Evolutionary conservation across 1,140 invertebrate genomes (phyloP).

Genomic region (Drosophila parabipectinata): DNA sequence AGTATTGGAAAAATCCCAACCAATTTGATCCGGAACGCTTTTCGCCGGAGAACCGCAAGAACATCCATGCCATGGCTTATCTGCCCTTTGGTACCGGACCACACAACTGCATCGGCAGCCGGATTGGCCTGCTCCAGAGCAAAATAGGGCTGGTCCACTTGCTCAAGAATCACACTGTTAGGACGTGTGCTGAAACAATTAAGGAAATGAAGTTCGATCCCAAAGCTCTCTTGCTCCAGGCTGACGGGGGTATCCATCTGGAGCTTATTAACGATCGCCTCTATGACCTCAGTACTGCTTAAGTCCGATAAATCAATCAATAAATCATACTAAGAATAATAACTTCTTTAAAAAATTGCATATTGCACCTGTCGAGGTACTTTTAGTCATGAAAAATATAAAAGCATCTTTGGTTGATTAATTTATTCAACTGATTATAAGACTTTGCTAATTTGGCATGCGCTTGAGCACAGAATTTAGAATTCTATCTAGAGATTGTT

Average conservation of each 20-base stretch:
- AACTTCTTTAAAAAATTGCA: too few species aligned
- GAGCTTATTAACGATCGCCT: slow-evolving; percentile 70
- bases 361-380: too few species aligned
- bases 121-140: slow-evolving; percentile 72
- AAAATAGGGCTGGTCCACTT: slow-evolving; percentile 76
- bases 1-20: slow-evolving; percentile 88
- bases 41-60: slow-evolving; percentile 84
- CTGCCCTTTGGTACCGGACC: slow-evolving; percentile 92
- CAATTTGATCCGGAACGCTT: slow-evolving; percentile 88
- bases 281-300: slow-evolving; percentile 26
- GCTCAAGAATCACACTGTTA: slow-evolving; percentile 67
- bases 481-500: slow-evolving; percentile 31
- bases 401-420: slow-evolving; percentile 3
- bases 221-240: slow-evolving; percentile 60
- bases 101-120: slow-evolving; percentile 89
- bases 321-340: too few species aligned
- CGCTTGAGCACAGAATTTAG: slow-evolving; percentile 45
- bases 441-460: slow-evolving; percentile 50
- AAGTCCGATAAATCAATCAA: too few species aligned
- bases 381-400: background rate
- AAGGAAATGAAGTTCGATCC: slow-evolving; percentile 64
- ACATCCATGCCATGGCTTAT: slow-evolving; percentile 85
- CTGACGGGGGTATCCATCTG: slow-evolving; percentile 43
- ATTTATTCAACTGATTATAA: slow-evolving; percentile 44
- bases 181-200: slow-evolving; percentile 40